Percentiles rank a stretch among this genome's conserved stretches.
phyloP scores from a whole-genome alignment of 2,113 vertebrate genomes.

The Parus major region DNA sequence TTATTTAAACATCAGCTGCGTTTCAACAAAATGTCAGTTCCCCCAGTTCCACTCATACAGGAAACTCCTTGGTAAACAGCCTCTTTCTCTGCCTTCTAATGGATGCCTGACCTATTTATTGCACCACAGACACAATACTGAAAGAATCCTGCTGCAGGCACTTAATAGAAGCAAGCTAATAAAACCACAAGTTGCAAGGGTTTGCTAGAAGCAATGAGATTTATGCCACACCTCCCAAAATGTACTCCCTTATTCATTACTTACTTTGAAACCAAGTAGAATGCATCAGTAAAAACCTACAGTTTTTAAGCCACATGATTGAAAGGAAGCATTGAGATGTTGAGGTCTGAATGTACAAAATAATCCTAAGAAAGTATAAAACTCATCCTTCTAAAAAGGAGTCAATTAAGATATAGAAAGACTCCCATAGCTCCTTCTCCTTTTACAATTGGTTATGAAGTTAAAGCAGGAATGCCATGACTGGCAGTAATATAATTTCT shows the following conservation, averaged over 20 bases:
- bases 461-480: neutral
- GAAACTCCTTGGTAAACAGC: conserved; percentile 71
- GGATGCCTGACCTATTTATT: conserved; percentile 75
- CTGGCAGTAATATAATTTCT: neutral
- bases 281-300: neutral
- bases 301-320: neutral
- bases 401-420: neutral
- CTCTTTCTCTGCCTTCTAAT: conserved; percentile 64
- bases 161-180: conserved; percentile 59
- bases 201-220: conserved; percentile 23
- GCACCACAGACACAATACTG: conserved; percentile 51
- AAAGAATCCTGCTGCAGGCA: conserved; percentile 66
- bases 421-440: neutral
- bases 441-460: neutral
- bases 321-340: neutral
- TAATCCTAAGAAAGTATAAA: neutral
- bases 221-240: conserved; percentile 1
- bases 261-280: neutral
- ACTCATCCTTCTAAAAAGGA: neutral
- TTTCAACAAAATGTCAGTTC: conserved; percentile 69
- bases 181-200: conserved; percentile 13
- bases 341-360: neutral
- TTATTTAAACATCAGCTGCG: conserved; percentile 70
- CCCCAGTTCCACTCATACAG: conserved; percentile 57
- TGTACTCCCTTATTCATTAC: neutral